Base-by-base conservation (phyloP, 64 coral and sea anemone species). In the Trachythela sp. region DNA sequence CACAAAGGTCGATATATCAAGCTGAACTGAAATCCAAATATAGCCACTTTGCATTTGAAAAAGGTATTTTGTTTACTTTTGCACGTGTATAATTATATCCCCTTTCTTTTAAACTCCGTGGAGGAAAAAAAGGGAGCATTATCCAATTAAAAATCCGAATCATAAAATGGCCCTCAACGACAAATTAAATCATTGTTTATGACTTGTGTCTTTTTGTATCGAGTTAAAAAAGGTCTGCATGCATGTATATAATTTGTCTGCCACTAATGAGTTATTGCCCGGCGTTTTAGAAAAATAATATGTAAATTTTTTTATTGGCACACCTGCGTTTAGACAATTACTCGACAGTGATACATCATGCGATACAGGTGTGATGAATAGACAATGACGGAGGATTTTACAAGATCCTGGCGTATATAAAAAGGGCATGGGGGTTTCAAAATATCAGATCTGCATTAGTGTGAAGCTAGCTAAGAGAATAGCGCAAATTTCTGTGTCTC, bases 111-210 rank as follows among this genome's bases (percentile, higher is more conserved):
- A 45, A 11, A 45, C 11, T 45, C 11, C 42, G 42, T 45, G 42
- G 4, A 45, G 42, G 56, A 8, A 18, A 26, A 26, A 64, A 22
- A 20, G 8, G 8, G 24, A 7, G 7, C 26, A 27, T 9, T 18
- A 27, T 64, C 20, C 8, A 64, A 20, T n/a, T 64, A 64, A 64
- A 64, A 64, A 20, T 20, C 0, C 18, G 8, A 64, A 64, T 64
- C 42, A 45, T 64, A 27, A 64, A 64, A n/a, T 64, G 56, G 56
- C 56, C 4, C 26, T 5, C 20, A 64, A 64, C 20, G 24, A 2
- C 56, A 64, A 64, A 64, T 64, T 64, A n/a, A 64, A 64, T 64
- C 56, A 64, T 64, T 64, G 56, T 64, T 64, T 64, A 64, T 24
- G 24, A 26, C 20, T 64, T 64, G 56, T 64, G 56, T 64, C 56